These are phyloP conservation scores for Minunthozetes semirufus DNA, from an alignment of 2,888 invertebrate genomes.

Conservation along the genomic window DNA sequence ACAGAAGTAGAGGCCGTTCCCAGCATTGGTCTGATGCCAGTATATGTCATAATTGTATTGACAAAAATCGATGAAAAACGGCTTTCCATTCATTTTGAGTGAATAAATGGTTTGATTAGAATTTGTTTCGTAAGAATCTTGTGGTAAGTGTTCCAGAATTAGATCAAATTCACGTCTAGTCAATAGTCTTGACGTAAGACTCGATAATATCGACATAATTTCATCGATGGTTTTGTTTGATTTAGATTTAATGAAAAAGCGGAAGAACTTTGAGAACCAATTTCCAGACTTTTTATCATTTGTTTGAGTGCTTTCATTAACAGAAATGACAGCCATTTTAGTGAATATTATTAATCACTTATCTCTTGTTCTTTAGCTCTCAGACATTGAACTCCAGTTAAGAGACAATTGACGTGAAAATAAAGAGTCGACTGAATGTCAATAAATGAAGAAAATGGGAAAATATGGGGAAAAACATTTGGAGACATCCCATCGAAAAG, in stretches of 20 bases:
- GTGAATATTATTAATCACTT: too few species aligned
- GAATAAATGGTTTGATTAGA: neutral
- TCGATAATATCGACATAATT: neutral
- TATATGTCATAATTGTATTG: neutral
- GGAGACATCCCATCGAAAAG: too few species aligned
- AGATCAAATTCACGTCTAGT: neutral
- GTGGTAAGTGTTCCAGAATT: neutral
- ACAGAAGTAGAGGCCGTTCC: neutral
- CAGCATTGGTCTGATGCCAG: neutral
- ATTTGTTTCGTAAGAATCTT: neutral
- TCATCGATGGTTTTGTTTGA: neutral
- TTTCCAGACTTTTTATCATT: too few species aligned
- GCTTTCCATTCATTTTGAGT: neutral
- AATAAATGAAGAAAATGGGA: too few species aligned
- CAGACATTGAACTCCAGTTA: too few species aligned
- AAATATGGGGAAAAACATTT: too few species aligned
- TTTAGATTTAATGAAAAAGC: neutral
- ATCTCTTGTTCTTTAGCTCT: too few species aligned
- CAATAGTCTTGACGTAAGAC: neutral
- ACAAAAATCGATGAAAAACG: slow-evolving; percentile 5
- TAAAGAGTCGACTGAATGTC: too few species aligned
- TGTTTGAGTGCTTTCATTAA: too few species aligned
- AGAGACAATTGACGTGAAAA: too few species aligned
- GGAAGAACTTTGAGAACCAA: too few species aligned
- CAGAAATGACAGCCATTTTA: too few species aligned